Conservation (phyloP, 2,113 vertebrate species). For the Plecotus auritus region DNA sequence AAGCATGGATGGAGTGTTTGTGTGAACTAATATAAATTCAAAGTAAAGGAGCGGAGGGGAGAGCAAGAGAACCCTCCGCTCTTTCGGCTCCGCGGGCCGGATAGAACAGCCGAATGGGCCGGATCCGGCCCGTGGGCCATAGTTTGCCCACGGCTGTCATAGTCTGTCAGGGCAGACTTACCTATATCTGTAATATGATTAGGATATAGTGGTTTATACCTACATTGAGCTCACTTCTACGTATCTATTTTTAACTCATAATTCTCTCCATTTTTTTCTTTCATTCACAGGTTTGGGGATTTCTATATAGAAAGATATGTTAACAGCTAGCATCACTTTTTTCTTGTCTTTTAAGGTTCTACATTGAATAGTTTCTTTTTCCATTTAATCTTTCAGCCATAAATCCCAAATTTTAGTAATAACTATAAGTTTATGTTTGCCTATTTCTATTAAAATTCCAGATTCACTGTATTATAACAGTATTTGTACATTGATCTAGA, state of each 20-base stretch:
- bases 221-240: background rate
- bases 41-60: too few relatives aligned
- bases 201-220: background rate
- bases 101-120: too few relatives aligned
- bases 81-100: too few relatives aligned
- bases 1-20: too few relatives aligned
- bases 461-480: slow-evolving; percentile 8
- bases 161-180: background rate
- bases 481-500: background rate
- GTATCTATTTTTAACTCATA: background rate
- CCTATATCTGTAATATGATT: background rate
- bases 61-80: too few relatives aligned
- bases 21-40: too few relatives aligned
- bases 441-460: slow-evolving; percentile 16
- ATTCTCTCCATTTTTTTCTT: background rate
- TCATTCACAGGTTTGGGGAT: background rate
- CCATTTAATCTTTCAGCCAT: background rate
- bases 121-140: too few relatives aligned
- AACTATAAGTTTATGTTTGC: background rate
- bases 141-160: too few relatives aligned
- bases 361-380: slow-evolving; percentile 16
- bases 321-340: background rate
- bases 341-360: background rate
- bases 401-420: slow-evolving; percentile 11
- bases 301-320: background rate